These are phyloP conservation scores for Drosophila arizonae DNA, from an alignment of 1,140 invertebrate genomes.

Conservation along the genomic window DNA sequence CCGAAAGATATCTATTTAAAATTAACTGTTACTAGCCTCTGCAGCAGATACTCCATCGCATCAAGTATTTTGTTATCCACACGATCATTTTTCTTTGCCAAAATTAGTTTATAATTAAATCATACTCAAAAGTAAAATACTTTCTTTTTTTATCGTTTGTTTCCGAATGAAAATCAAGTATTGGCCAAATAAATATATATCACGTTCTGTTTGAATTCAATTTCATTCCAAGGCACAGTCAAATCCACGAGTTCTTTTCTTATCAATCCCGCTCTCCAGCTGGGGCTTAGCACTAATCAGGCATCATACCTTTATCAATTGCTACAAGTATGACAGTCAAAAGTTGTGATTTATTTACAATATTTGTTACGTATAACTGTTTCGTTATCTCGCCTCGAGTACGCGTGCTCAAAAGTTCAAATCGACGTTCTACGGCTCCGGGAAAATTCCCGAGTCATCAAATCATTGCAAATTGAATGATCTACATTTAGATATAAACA, in stretches of 20 bases:
- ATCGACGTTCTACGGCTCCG: slow-evolving; percentile 41
- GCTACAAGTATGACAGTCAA: slow-evolving; percentile 27
- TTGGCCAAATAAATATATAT: slow-evolving; percentile 57
- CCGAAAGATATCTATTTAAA: slow-evolving; percentile 37
- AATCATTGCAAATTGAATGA: slow-evolving; percentile 37
- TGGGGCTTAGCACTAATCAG: slow-evolving; percentile 23
- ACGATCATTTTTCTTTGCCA: slow-evolving; percentile 48
- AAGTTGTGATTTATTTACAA: slow-evolving; percentile 67
- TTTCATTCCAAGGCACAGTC: slow-evolving; percentile 56
- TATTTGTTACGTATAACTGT: slow-evolving; percentile 36
- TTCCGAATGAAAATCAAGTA: slow-evolving; percentile 2
- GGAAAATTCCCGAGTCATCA: slow-evolving; percentile 9
- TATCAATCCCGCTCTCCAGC: slow-evolving; percentile 36
- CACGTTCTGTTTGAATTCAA: slow-evolving; percentile 16
- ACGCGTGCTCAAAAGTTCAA: slow-evolving; percentile 30
- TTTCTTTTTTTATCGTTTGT: slow-evolving; percentile 14
- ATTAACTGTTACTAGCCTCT: slow-evolving; percentile 32
- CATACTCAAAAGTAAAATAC: slow-evolving; percentile 32
- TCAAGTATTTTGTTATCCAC: slow-evolving; percentile 58
- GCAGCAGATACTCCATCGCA: slow-evolving; percentile 31
- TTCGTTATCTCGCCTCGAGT: slow-evolving; percentile 39
- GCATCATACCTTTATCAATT: slow-evolving; percentile 42
- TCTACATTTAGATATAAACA: slow-evolving; percentile 48
- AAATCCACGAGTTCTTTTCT: slow-evolving; percentile 59
- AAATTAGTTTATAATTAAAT: slow-evolving; percentile 56